Evolutionary conservation across 2,888 invertebrate genomes (phyloP).

Genomic region (Leptinotarsa haldemani): DNA sequence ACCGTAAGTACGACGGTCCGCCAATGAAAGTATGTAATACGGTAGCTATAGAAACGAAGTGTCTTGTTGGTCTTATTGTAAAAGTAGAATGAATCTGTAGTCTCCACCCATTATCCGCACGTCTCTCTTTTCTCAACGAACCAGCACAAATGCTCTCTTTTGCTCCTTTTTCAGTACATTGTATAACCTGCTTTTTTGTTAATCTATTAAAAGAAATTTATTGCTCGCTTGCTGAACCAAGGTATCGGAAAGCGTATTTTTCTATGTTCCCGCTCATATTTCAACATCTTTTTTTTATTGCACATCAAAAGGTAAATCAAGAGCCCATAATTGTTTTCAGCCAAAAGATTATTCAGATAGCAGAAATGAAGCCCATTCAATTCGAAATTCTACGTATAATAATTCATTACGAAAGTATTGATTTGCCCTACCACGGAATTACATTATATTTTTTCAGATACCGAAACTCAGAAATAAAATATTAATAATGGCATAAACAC

Average conservation of each 20-base stretch:
- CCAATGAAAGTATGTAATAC: conserved; percentile 66
- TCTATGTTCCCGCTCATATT: conserved; percentile 14
- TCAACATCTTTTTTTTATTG: conserved; percentile 5
- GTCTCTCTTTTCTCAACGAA: conserved; percentile 59
- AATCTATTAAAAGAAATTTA: conserved; percentile 54
- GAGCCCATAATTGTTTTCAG: conserved; percentile 12
- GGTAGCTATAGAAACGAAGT: conserved; percentile 67
- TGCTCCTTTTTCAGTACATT: conserved; percentile 51
- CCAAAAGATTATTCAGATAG: conserved; percentile 6
- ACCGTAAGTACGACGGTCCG: conserved; percentile 57
- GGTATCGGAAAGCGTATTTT: conserved; percentile 46
- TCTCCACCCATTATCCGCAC: conserved; percentile 65
- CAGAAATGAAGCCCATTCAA: background rate
- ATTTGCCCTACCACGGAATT: background rate
- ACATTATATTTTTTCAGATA: background rate
- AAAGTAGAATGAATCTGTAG: conserved; percentile 64
- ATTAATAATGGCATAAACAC: too few relatives aligned
- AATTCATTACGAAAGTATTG: background rate
- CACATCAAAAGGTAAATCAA: conserved; percentile 4
- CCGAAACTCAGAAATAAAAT: background rate
- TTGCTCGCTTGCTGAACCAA: conserved; percentile 51
- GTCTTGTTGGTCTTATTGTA: conserved; percentile 64
- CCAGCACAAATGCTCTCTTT: conserved; percentile 53
- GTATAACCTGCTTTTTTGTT: conserved; percentile 51
- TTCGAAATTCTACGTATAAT: background rate